A percentile compares a stretch with the other conserved stretches of the same genome.
Evolutionary conservation across 2,113 vertebrate species (phyloP).

Genomic region (Platysteira castanea): DNA sequence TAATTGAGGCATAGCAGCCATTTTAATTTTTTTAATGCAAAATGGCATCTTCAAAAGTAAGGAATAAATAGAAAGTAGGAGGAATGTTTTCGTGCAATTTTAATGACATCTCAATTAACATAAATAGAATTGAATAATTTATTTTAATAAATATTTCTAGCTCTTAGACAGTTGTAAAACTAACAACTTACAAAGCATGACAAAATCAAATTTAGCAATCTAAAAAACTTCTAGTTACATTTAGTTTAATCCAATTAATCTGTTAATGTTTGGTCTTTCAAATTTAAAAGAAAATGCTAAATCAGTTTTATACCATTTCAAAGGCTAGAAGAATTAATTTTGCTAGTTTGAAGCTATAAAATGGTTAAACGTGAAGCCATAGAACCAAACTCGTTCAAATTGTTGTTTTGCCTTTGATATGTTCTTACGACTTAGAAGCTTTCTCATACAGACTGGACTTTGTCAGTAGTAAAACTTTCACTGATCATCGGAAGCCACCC

Average conservation of each 20-base stretch:
- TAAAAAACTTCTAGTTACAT: background rate
- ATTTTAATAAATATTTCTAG: conserved; percentile 21
- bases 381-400: background rate
- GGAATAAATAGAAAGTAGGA: background rate
- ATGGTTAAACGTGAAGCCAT: background rate
- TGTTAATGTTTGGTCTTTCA: conserved; percentile 1
- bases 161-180: background rate
- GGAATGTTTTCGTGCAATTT: background rate
- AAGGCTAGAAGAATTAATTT: background rate
- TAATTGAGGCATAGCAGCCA: background rate
- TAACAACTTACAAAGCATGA: background rate
- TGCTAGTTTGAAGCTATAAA: background rate
- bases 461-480: background rate
- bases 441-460: background rate
- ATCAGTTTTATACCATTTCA: conserved; percentile 11
- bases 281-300: conserved; percentile 14
- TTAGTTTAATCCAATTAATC: background rate
- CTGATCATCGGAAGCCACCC: background rate
- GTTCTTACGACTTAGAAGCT: background rate
- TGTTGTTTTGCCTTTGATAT: background rate
- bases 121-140: background rate
- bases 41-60: background rate
- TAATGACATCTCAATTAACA: background rate
- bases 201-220: conserved; percentile 10
- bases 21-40: background rate